Evolutionary conservation across 2,888 invertebrate species (phyloP).

Genomic region (Nomada lathburiana): DNA sequence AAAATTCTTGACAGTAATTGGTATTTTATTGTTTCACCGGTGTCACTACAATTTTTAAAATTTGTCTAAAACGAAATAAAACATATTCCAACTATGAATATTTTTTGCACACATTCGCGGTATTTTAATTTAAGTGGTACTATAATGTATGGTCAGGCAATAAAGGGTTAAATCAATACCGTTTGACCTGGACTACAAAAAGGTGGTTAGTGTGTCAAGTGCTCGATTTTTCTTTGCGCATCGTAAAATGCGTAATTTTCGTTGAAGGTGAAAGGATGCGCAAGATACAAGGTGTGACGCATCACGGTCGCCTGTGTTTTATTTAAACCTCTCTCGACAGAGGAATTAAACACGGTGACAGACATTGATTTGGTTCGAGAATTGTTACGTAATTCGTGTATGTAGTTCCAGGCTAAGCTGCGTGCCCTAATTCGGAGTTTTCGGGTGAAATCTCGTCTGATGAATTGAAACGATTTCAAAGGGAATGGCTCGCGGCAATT

Average conservation of each 20-base stretch:
- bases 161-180: no score
- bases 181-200: no score
- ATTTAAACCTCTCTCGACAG: background rate
- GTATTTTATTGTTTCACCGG: background rate
- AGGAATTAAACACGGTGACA: conserved; percentile 24
- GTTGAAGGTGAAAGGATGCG: conserved; percentile 28
- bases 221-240: no score
- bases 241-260: conserved; percentile 21
- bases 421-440: conserved; percentile 41
- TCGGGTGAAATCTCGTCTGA: conserved; percentile 7
- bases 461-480: background rate
- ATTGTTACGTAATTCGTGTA: conserved; percentile 38
- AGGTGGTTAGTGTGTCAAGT: no score
- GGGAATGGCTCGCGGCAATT: background rate
- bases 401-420: conserved; percentile 22
- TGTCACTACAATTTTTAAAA: no score
- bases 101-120: no score
- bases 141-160: no score
- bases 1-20: conserved; percentile 7
- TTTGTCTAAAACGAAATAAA: background rate
- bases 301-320: background rate
- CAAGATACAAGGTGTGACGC: background rate
- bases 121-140: no score
- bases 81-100: no score
- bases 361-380: conserved; percentile 31